phyloP scores from a whole-genome alignment of 2,113 vertebrate genomes.

The Orthonyx spaldingii region DNA sequence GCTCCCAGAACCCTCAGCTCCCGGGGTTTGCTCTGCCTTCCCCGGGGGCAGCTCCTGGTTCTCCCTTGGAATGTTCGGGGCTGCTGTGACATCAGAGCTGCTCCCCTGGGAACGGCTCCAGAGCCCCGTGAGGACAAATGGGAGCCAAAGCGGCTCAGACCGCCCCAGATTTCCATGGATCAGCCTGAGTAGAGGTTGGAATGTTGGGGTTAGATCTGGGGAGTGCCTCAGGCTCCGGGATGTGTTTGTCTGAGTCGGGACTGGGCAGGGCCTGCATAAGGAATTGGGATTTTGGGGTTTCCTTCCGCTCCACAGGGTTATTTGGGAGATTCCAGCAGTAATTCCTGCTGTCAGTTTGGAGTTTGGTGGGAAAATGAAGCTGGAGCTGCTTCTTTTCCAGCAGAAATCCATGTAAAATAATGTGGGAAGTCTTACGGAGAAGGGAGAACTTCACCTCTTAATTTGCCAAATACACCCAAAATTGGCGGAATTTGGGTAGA shows the following conservation, averaged over 20 bases:
- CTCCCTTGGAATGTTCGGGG: neutral
- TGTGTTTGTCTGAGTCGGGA: neutral
- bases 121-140: neutral
- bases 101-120: neutral
- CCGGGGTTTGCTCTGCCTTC: neutral
- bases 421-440: neutral
- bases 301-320: neutral
- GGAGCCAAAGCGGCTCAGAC: accelerated
- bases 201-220: neutral
- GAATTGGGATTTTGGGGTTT: neutral
- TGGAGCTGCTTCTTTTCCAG: neutral
- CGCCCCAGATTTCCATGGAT: neutral
- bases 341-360: neutral
- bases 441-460: neutral
- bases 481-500: neutral
- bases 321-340: neutral
- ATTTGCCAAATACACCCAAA: neutral
- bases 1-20: neutral
- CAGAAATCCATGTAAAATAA: neutral
- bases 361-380: neutral
- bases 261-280: neutral
- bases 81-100: slow-evolving; percentile 39
- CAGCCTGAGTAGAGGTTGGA: neutral
- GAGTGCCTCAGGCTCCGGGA: neutral
- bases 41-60: neutral